Evolutionary conservation across 1,140 invertebrate genomes (phyloP), one percentile per base, ranked within the genome.

Genomic region (Diprion similis): DNA sequence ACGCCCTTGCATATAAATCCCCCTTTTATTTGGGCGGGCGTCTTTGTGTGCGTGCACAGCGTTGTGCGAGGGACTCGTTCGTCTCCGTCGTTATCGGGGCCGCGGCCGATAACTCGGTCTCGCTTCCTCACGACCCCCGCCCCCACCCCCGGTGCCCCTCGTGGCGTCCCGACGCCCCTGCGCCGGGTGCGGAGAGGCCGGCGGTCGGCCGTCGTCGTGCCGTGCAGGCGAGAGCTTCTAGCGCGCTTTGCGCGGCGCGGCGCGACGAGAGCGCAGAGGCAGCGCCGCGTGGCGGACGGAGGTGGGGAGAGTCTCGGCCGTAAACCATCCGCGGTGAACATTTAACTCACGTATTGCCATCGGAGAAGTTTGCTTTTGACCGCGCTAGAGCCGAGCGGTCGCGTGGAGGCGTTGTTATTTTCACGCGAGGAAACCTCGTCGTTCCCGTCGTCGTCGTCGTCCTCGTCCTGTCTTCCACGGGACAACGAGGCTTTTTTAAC

Each of bases 261-360:
- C 75, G 51, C 51, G 73, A 71, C 75, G 70, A 79, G 78, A 81
- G 80, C 81, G 83, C 51, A 59, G 66, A 83, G 84, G 83, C 86
- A 87, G 87, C 86, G 87, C 87, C 87, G 87, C 87, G 85, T 87
- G 84, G 87, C 81, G 86, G 86, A 78, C 73, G 78, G 81, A 87
- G 83, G 85, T 86, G 85, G 86, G 85, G 86, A 37, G 24, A 87
- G 86, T 87, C 87, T 87, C 84, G 87, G 86, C 87, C 87, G 87
- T 87, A 87, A 88, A 88, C 86, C 86, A 88, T 87, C 85, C 86
- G 85, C 86, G 86, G 86, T 84, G 84, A 89, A 87, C 87, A 89
- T 88, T 89, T 88, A 88, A 88, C 87, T 89, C 87, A 88, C 87
- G 87, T 88, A 89, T 89, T 87, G 87, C 87, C 87, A 87, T 88